Percentiles rank a stretch among this genome's conserved stretches.
These are phyloP conservation scores for Xiphophorus maculatus DNA, from an alignment of 2,113 vertebrate genomes.

Conservation along the genomic window DNA sequence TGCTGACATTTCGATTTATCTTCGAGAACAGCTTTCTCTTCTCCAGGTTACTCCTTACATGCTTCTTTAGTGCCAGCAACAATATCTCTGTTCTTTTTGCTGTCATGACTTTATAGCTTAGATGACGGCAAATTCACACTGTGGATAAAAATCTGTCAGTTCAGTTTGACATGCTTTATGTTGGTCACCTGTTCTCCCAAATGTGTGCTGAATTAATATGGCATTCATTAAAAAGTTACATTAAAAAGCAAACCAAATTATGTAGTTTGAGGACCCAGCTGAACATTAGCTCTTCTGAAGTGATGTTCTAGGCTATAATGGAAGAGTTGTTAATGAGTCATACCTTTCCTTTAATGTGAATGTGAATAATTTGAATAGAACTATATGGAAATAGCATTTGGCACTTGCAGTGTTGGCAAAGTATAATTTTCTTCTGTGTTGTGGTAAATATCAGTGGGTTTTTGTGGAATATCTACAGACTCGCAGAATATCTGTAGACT, in stretches of 20 bases:
- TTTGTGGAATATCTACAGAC: background rate
- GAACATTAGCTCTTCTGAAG: background rate
- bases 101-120: constrained; percentile 67
- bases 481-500: background rate
- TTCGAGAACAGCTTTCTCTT: constrained; percentile 18
- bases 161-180: background rate
- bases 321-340: too few species aligned
- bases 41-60: constrained; percentile 45
- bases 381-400: constrained; percentile 27
- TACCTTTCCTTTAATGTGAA: background rate
- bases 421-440: constrained; percentile 22
- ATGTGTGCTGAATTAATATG: background rate
- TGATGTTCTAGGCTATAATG: background rate
- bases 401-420: constrained; percentile 9
- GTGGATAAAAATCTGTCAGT: background rate
- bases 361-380: constrained; percentile 24
- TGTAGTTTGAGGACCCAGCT: too few species aligned
- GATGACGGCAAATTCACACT: constrained; percentile 29
- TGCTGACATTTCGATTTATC: constrained; percentile 26
- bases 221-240: background rate
- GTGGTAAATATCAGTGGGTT: constrained; percentile 32
- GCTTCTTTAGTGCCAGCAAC: constrained; percentile 31
- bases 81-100: constrained; percentile 51
- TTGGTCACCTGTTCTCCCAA: too few species aligned
- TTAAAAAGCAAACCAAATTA: background rate